Evolutionary conservation across 2,888 invertebrate genomes (phyloP), one percentile per base, ranked within the genome.

Genomic region (Rhorus exstirpatorius): DNA sequence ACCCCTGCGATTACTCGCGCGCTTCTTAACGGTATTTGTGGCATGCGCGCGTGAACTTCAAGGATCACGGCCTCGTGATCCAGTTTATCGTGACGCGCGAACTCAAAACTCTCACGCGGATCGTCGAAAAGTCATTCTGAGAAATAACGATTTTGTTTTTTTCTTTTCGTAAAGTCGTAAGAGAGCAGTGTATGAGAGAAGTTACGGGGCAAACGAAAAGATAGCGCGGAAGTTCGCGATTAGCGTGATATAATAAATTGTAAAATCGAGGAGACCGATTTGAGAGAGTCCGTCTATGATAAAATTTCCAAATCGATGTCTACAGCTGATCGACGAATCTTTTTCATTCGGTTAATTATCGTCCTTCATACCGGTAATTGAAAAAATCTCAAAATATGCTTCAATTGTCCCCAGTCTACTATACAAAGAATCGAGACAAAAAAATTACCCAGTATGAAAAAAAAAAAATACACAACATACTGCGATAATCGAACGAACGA

Each of bases 1-100:
- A 35, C 51, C 46, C 41, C 63, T 49, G 46, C 14, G 46, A 21
- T 44, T 58, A 19, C 38, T 82, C n/a, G n/a, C n/a, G n/a, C n/a
- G 67, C 81, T 70, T 63, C 12, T 19, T 81, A 90, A 90, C 90
- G 90, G 90, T 89, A 88, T 76, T 49, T 71, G n/a, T n/a, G n/a
- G n/a, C n/a, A 35, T 63, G 49, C 63, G 55, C 26, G 41, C 24
- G 46, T 46, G 41, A 19, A 26, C 70, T 49, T 24, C 53, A 31
- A 53, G 80, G 61, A 46, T 70, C 78, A 74, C 81, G 85, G 86
- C 87, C 88, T 89, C 86, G 85, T 88, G 90, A 85, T 89, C 88
- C 90, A 89, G 87, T 78, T 81, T 68, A 55, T 68, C 74, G 35
- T 74, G 72, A 58, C 65, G 71, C 63, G 44, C 71, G 60, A 46